Evolutionary conservation across 2,888 invertebrate genomes (phyloP).

Genomic region (Autographa gamma): DNA sequence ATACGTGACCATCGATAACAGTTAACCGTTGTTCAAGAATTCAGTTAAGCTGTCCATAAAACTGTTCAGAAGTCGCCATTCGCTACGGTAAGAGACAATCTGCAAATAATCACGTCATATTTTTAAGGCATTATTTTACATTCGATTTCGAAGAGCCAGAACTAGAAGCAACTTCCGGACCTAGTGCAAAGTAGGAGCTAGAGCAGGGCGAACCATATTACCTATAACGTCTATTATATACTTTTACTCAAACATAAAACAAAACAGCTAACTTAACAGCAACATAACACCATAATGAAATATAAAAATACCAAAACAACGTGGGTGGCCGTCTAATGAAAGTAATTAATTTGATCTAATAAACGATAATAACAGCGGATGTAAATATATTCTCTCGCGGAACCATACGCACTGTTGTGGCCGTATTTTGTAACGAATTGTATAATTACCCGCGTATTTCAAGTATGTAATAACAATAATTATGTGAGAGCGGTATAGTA

Average conservation of each 20-base stretch:
- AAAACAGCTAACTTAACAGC: background rate
- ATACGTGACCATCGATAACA: conserved; percentile 19
- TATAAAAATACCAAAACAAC: conserved; percentile 23
- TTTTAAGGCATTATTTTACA: background rate
- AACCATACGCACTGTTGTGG: conserved; percentile 24
- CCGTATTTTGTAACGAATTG: conserved; percentile 52
- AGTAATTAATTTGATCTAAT: conserved; percentile 53
- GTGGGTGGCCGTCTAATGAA: conserved; percentile 49
- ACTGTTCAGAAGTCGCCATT: background rate
- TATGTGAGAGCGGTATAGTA: conserved; percentile 61
- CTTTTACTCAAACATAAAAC: background rate
- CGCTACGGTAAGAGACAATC: background rate
- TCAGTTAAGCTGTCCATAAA: background rate
- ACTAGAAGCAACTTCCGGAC: background rate
- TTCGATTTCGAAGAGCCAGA: background rate
- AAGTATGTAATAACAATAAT: conserved; percentile 62
- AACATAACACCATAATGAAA: background rate
- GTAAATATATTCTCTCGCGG: conserved; percentile 30
- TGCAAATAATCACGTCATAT: background rate
- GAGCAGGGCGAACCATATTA: background rate
- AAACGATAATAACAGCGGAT: conserved; percentile 28
- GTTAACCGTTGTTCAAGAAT: conserved; percentile 7
- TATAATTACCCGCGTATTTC: conserved; percentile 55
- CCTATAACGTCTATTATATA: background rate
- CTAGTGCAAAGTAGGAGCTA: background rate